Base-by-base conservation (phyloP, 2,113 vertebrate species). In the Takifugu bimaculatus region DNA sequence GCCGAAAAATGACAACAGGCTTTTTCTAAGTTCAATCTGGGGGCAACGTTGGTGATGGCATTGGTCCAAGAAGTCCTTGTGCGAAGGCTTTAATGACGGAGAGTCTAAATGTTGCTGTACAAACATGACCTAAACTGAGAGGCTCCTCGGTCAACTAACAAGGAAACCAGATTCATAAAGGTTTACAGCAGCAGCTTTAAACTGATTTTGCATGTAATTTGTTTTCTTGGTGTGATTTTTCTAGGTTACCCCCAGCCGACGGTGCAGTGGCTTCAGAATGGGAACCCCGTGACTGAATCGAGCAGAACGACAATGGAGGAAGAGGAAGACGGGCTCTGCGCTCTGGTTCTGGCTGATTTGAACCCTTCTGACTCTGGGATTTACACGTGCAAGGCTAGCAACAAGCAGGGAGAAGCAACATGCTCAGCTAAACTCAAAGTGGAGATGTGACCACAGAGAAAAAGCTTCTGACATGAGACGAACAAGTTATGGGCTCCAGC, bases 181-280 rank as follows among this genome's bases (percentile, higher is more conserved):
- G 20, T 20, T 20, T 20, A 20, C 20, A 20, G 20, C 7, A 39
- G 2, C 7, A 10, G 35, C 35, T 39, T 39, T 1, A 39, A 39
- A 39, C 9, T 39, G 35, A 3, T 39, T 39, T 39, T 39, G 35
- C 29, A 32, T 32, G 7, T 39, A 9, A 4, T 39, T 39, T 39
- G 7, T 39, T 39, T 39, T 53, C 26, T 60, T 4, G 35, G 35
- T 39, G 35, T 39, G 1, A 3, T 51, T 6, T 50, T 59, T 15
- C 26, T 10, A 93, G 93, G 90, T 54, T 91, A 88, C 66, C 92
- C 91, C 1, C 73, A 85, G 54, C 90, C 90, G 0, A 70, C 90
- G 45, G 87, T 93, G 54, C 62, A 85, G 58, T 93, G 93, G 92
- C 77, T 92, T 29, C 76, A 83, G 13, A 56, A 85, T 1, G 68